These are phyloP conservation scores for Heliconius nattereri DNA, from an alignment of 1,140 invertebrate genomes.

Conservation along the genomic window DNA sequence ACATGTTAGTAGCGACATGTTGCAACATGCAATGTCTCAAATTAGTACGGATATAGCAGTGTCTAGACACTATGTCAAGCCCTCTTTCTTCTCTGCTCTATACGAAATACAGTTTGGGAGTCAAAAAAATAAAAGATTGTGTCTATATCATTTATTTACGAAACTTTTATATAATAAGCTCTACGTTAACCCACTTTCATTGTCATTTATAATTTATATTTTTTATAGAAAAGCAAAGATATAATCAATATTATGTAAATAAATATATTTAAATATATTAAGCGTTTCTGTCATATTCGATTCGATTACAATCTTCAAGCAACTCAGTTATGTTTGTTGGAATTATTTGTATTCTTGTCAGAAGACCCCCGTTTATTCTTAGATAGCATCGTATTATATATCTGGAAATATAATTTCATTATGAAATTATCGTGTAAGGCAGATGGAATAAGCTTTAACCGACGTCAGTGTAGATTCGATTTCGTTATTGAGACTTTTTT, in stretches of 20 bases:
- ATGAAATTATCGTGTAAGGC: background rate
- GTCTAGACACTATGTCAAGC: background rate
- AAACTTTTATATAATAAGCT: too few relatives aligned
- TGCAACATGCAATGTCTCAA: background rate
- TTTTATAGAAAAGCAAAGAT: background rate
- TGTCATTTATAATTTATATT: too few relatives aligned
- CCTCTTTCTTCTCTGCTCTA: background rate
- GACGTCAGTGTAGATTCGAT: too few relatives aligned
- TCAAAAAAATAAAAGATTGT: too few relatives aligned
- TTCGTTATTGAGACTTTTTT: too few relatives aligned
- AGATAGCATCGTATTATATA: constrained; percentile 48
- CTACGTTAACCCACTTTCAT: too few relatives aligned
- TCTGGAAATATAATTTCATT: constrained; percentile 32
- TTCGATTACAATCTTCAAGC: background rate
- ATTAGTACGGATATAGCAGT: background rate
- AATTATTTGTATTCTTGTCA: constrained; percentile 2
- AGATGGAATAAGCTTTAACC: too few relatives aligned
- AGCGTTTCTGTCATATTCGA: background rate
- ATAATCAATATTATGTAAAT: background rate
- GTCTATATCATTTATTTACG: too few relatives aligned
- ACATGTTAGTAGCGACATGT: background rate
- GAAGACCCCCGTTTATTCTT: constrained; percentile 30
- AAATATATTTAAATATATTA: background rate
- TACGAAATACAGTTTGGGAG: background rate
- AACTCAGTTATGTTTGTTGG: constrained; percentile 4